phyloP scores from a whole-genome alignment of 2,888 invertebrate species.

The Halictus quadricinctus region DNA sequence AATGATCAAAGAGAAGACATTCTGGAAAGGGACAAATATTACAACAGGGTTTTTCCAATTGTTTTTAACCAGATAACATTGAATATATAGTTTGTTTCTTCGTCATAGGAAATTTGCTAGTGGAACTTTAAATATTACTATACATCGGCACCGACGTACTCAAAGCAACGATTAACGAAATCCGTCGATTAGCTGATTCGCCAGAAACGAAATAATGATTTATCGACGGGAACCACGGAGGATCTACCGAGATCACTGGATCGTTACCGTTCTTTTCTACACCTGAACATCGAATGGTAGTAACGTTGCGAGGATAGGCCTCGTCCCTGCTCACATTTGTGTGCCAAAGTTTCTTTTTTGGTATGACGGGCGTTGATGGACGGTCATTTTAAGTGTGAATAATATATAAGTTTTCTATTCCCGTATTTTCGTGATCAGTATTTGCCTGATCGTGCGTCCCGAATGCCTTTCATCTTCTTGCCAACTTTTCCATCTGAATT shows the following conservation, averaged over 20 bases:
- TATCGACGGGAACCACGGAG: not conserved
- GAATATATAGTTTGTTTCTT: not conserved
- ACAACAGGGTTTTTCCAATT: not conserved
- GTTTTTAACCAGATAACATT: not conserved
- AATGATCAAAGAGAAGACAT: not conserved
- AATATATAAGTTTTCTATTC: slow-evolving; percentile 39
- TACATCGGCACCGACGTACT: not conserved
- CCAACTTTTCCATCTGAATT: not conserved
- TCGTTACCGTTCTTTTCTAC: not conserved
- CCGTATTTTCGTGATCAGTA: slow-evolving; percentile 60
- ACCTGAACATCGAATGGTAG: not conserved
- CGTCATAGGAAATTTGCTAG: not conserved
- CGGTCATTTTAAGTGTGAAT: slow-evolving; percentile 15
- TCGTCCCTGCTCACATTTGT: not conserved
- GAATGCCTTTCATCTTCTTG: slow-evolving; percentile 28
- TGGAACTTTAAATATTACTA: not conserved
- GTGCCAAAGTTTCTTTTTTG: not conserved
- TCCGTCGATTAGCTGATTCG: not conserved
- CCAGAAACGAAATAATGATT: not conserved
- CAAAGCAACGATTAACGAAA: not conserved
- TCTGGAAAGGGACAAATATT: not conserved
- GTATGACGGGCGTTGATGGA: not conserved
- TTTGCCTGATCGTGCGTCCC: slow-evolving; percentile 50
- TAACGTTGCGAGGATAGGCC: not conserved
- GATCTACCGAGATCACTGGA: not conserved